Evolutionary conservation across 2,888 invertebrate genomes (phyloP), one percentile per base, ranked within the genome.

Genomic region (Acrocera orbiculus): DNA sequence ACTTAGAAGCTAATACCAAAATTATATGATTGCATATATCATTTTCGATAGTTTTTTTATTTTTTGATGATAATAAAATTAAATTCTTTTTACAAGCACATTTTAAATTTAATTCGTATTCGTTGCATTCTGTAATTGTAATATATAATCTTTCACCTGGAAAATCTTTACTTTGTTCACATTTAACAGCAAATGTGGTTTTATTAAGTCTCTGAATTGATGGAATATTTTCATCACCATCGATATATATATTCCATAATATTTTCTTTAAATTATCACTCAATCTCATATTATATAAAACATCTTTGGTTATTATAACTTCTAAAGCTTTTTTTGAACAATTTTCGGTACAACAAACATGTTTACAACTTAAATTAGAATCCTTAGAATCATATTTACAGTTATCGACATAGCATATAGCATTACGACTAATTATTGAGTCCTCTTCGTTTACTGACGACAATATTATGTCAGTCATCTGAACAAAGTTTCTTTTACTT

Each of bases 401-500:
- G 1, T 48, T 48, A 13, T 51, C 52, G 3, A 50, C 51, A 42
- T 46, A 49, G 25, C 54, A 54, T 11, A 46, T 38, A 2, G 53
- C 50, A 29, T 52, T 50, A 26, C 51, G 46, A 25, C 50, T 51
- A 6, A 43, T 35, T 27, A 53, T 47, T 2, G 55, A 50, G 2
- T 58, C 54, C 30, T 59, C 56, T 1, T 42, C 42, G 32, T 59
- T 57, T 42, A 57, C 51, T 8, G 55, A 50, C 17, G 58, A 42
- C 4, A 55, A 49, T 38, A 58, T 40, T 44, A 58, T 41, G 52
- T 60, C 46, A 53, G 66, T 45, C 54, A 60, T 49, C 40, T 76
- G 75, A 2, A 82, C 81, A 54, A 83, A 82, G 16, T 75, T 79
- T 25, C 82, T 61, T 34, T 73, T 70, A 39, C 78, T 75, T 2